phyloP scores from a whole-genome alignment of 2,888 invertebrate genomes.

The Ypsolopha sequella region DNA sequence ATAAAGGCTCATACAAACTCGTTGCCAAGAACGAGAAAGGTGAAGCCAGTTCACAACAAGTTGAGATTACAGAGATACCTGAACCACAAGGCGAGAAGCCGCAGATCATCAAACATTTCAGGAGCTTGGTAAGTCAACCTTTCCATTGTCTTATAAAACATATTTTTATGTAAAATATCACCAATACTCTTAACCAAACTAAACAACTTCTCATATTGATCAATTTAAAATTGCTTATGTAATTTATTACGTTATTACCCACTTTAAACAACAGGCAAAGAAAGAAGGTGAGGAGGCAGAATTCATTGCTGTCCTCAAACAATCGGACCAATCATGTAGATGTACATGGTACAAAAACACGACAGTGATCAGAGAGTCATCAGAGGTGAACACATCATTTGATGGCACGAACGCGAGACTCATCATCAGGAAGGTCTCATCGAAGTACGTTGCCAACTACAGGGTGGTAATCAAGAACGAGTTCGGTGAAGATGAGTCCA shows the following conservation, averaged over 20 bases:
- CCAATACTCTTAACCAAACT: not conserved
- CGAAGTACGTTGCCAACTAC: slow-evolving; percentile 86
- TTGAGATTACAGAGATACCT: slow-evolving; percentile 88
- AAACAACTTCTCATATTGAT: not conserved
- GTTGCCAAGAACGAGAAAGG: slow-evolving; percentile 95
- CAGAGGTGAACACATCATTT: slow-evolving; percentile 83
- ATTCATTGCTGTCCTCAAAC: slow-evolving; percentile 80
- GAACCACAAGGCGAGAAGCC: slow-evolving; percentile 85
- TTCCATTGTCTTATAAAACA: not conserved
- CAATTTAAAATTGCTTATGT: not conserved
- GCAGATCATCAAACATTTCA: slow-evolving; percentile 81
- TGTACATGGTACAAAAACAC: slow-evolving; percentile 90
- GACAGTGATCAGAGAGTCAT: slow-evolving; percentile 81
- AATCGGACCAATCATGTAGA: slow-evolving; percentile 82
- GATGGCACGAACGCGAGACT: slow-evolving; percentile 87
- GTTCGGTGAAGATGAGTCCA: slow-evolving; percentile 89
- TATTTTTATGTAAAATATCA: not conserved
- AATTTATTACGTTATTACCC: no score
- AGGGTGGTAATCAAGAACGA: slow-evolving; percentile 91
- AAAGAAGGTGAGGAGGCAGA: slow-evolving; percentile 79
- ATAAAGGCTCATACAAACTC: slow-evolving; percentile 91
- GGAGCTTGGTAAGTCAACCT: slow-evolving; percentile 75
- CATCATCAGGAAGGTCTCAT: slow-evolving; percentile 80
- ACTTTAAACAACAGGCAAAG: slow-evolving; percentile 31
- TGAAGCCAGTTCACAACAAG: slow-evolving; percentile 89